Base-by-base conservation (phyloP, 2,113 vertebrate species). In the Fukomys damarensis region DNA sequence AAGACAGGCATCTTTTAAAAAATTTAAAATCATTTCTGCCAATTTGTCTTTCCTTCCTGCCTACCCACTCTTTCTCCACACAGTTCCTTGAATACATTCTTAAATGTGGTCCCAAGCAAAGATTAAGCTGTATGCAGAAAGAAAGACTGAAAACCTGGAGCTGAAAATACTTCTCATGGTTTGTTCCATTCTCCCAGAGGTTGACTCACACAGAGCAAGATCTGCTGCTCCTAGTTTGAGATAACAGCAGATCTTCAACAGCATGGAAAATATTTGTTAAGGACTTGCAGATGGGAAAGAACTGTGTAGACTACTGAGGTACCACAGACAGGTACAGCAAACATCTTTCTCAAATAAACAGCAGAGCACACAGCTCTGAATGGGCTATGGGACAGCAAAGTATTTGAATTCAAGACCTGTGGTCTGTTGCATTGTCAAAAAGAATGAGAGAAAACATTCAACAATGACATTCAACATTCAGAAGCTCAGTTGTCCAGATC, bases 1-100 rank as follows among this genome's bases (percentile, higher is more conserved):
- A 95, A 98, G 98, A 98, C 95, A 98, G 95, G 91, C 59, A 77
- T 84, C 94, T 95, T 96, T 97, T 68, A 96, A 95, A 77, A 49
- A 30, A 8, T 32, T 79, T 79, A 35, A 96, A 96, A 95, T 95
- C 35, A 95, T 74, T 95, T 96, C 90, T 90, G 87, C 91, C 87
- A 94, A 97, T 93, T 96, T 96, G 76, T 72, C 82, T 94, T 20
- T 1, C 65, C 84, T 96, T 84, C 66, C 56, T 2, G 0, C 89
- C 49, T 82, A 68, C 63, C 85, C 59, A 84, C 3, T 17, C 58
- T 93, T 96, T 49, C 28, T 91, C 79, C n/a, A 72, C 56, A 76
- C 0, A 28, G 82, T 14, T 90, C 24, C 49, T 89, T 81, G 24
- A 79, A 79, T 38, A 56, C 10, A 68, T 49, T 81, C 8, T 4